phyloP scores from a whole-genome alignment of 1,140 invertebrate genomes.

The Drosophila prosaltans region DNA sequence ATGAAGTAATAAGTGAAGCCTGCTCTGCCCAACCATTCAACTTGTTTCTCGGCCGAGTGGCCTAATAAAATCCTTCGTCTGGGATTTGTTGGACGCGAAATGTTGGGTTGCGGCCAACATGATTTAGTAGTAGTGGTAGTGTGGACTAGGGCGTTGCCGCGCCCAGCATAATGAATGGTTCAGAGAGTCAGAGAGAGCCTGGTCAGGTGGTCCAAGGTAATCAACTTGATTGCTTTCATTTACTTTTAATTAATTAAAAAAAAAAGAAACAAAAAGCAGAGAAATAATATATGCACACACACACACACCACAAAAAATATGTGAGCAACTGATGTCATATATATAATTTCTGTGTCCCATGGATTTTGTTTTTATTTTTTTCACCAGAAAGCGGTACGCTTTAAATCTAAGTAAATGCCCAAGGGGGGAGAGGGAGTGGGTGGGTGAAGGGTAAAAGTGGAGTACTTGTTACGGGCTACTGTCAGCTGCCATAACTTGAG shows the following conservation, averaged over 20 bases:
- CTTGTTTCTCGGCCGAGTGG: conserved; percentile 42
- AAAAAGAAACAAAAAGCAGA: no score
- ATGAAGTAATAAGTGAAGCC: background rate
- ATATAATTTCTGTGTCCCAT: background rate
- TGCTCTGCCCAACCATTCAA: background rate
- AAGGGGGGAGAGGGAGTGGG: background rate
- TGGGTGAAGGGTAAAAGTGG: background rate
- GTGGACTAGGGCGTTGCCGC: conserved; percentile 1
- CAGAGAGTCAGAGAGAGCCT: background rate
- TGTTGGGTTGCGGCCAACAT: conserved; percentile 35
- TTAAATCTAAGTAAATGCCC: conserved; percentile 60
- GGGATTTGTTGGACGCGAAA: conserved; percentile 41
- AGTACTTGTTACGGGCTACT: background rate
- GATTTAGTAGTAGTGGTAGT: conserved; percentile 35
- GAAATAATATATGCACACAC: no score
- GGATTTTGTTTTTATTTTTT: background rate
- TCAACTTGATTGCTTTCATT: conserved; percentile 77
- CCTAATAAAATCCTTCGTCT: conserved; percentile 21
- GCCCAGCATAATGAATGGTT: conserved; percentile 8
- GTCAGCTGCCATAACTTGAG: conserved; percentile 43
- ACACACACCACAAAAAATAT: conserved; percentile 22
- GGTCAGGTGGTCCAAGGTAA: conserved; percentile 45
- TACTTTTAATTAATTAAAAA: conserved; percentile 80
- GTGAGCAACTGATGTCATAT: conserved; percentile 7
- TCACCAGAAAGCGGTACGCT: conserved; percentile 26